These are phyloP conservation scores for Perccottus glenii DNA, from an alignment of 2,113 vertebrate species.

Conservation along the genomic window DNA sequence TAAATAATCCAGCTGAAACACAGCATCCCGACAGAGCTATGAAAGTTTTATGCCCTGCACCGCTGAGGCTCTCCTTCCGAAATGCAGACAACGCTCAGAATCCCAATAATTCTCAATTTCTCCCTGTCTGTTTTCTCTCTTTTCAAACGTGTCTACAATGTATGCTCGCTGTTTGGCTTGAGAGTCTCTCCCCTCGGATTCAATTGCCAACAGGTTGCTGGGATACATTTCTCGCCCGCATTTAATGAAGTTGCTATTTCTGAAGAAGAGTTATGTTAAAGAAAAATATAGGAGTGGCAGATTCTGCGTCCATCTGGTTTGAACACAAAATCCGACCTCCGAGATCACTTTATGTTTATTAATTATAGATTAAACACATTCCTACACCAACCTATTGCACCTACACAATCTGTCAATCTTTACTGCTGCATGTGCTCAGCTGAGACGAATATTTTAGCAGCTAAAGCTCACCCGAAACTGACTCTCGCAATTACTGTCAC, in stretches of 20 bases:
- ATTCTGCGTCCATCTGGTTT: slow-evolving; percentile 57
- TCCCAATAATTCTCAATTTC: slow-evolving; percentile 52
- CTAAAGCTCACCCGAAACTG: background rate
- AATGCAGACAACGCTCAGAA: slow-evolving; percentile 58
- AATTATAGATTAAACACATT: slow-evolving; percentile 12
- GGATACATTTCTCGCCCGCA: slow-evolving; percentile 11
- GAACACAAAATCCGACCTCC: slow-evolving; percentile 21
- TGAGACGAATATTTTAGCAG: background rate
- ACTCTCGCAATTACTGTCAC: too few relatives aligned
- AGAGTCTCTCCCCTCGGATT: background rate
- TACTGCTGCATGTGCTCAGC: background rate
- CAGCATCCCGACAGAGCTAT: slow-evolving; percentile 72
- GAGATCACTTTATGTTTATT: slow-evolving; percentile 23
- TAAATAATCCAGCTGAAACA: slow-evolving; percentile 79
- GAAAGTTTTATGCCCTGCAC: slow-evolving; percentile 75
- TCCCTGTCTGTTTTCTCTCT: slow-evolving; percentile 28
- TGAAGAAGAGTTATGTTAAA: slow-evolving; percentile 9
- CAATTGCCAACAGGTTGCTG: slow-evolving; percentile 42
- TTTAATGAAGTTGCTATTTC: slow-evolving; percentile 42
- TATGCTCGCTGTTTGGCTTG: slow-evolving; percentile 25
- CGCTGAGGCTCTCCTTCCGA: slow-evolving; percentile 38
- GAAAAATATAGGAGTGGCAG: slow-evolving; percentile 15
- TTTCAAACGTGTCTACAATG: slow-evolving; percentile 45
- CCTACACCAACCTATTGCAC: slow-evolving; percentile 2
- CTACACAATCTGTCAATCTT: slow-evolving; percentile 4